Percentiles rank a stretch among this genome's conserved stretches.
Evolutionary conservation across 2,113 vertebrate genomes (phyloP).

Genomic region (Pampusana beccarii): DNA sequence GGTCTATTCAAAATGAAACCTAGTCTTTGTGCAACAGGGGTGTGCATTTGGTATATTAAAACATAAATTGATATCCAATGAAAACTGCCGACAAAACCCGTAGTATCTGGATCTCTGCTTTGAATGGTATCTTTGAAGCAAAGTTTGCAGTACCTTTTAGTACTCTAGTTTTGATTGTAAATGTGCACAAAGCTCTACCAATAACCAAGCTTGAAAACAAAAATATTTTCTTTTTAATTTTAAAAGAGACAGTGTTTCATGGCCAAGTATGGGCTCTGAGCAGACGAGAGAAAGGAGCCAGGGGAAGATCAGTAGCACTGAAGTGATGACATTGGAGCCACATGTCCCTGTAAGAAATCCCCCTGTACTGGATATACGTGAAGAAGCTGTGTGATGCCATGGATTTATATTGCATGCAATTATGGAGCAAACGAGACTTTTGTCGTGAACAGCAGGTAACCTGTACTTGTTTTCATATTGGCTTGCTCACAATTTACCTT

Average conservation of each 20-base stretch:
- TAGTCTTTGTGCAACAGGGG: not conserved
- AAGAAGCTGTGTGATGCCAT: not conserved
- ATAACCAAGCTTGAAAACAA: not conserved
- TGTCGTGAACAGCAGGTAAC: not conserved
- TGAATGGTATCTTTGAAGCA: not conserved
- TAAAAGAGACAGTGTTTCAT: not conserved
- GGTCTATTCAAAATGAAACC: not conserved
- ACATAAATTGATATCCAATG: not conserved
- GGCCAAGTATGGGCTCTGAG: not conserved
- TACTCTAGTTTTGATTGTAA: not conserved
- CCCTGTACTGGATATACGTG: not conserved
- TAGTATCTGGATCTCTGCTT: not conserved
- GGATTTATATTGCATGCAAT: not conserved
- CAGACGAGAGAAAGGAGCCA: not conserved
- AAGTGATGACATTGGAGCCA: not conserved
- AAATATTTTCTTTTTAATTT: not conserved
- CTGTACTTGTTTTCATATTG: fast-evolving
- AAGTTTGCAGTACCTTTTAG: not conserved
- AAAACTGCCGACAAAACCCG: not conserved
- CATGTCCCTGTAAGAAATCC: not conserved
- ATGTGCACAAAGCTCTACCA: not conserved
- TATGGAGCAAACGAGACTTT: not conserved
- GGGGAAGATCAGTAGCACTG: not conserved
- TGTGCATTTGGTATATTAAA: not conserved
- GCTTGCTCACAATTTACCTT: not conserved